Conservation (phyloP, 1,140 invertebrate species). For the Drosophila kohkoa region DNA sequence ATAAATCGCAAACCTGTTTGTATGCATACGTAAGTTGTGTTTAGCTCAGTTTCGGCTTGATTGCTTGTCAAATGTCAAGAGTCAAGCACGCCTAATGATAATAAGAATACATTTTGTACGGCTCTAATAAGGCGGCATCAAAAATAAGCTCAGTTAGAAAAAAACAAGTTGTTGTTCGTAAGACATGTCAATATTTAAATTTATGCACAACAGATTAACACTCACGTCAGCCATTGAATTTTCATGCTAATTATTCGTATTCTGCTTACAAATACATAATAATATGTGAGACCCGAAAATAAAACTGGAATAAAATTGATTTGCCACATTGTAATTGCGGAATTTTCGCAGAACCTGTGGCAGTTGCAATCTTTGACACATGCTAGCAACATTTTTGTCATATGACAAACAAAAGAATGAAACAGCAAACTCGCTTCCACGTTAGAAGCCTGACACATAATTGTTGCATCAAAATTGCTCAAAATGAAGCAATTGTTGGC, state of each 20-base stretch:
- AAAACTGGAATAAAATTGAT: too few species aligned
- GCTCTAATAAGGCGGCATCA: constrained; percentile 42
- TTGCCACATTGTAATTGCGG: neutral
- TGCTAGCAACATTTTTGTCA: constrained; percentile 61
- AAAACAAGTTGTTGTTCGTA: constrained; percentile 39
- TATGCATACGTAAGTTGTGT: neutral
- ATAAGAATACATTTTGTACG: constrained; percentile 55
- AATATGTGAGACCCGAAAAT: too few species aligned
- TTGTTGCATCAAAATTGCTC: constrained; percentile 73
- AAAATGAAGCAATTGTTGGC: constrained; percentile 77
- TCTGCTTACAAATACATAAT: neutral
- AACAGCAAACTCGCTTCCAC: constrained; percentile 54
- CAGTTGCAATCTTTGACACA: constrained; percentile 39
- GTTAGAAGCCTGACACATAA: constrained; percentile 49
- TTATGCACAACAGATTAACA: constrained; percentile 13
- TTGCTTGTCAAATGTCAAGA: constrained; percentile 61
- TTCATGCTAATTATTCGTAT: neutral
- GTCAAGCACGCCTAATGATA: constrained; percentile 57
- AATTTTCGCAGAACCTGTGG: constrained; percentile 11
- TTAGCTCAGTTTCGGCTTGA: constrained; percentile 31
- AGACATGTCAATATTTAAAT: constrained; percentile 21
- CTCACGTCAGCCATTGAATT: constrained; percentile 8
- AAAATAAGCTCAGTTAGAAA: constrained; percentile 21
- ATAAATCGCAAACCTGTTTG: constrained; percentile 35
- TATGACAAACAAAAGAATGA: constrained; percentile 75